Percentiles rank a stretch among this genome's conserved stretches.
Conservation (phyloP, 2,888 invertebrate genomes). For the Nomada flava region DNA sequence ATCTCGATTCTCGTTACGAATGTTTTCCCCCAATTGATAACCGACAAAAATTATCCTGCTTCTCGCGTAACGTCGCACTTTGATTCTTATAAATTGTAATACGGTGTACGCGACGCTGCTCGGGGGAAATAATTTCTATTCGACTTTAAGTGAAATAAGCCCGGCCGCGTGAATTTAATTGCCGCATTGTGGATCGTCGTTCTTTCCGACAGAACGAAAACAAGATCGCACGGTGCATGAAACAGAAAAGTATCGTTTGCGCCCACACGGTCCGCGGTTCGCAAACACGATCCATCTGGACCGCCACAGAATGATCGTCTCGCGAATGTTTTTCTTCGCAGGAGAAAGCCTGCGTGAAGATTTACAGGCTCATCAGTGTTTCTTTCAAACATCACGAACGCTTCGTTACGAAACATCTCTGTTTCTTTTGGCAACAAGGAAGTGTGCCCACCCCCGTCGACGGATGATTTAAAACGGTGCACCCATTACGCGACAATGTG, state of each 20-base stretch:
- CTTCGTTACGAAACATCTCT: conserved; percentile 8
- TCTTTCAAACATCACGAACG: background rate
- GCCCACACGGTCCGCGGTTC: background rate
- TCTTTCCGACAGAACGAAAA: too few species aligned
- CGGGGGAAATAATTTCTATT: too few species aligned
- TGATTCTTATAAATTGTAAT: too few species aligned
- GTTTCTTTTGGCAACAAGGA: conserved; percentile 28
- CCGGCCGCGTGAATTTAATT: background rate
- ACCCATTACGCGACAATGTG: conserved; percentile 1
- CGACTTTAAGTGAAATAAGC: too few species aligned
- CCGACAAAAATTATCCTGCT: conserved; percentile 7
- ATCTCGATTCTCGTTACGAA: background rate
- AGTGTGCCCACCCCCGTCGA: background rate
- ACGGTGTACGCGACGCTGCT: too few species aligned
- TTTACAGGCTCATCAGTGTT: conserved; percentile 5
- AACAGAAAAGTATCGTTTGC: background rate
- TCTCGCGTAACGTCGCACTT: background rate
- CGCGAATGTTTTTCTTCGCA: background rate
- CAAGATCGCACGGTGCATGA: too few species aligned
- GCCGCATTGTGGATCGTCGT: too few species aligned
- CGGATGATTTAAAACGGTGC: conserved; percentile 3
- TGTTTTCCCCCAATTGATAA: conserved; percentile 14
- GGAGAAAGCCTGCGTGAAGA: background rate
- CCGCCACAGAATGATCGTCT: background rate
- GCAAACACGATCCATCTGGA: background rate